Evolutionary conservation across 2,113 vertebrate genomes (phyloP), one percentile per base, ranked within the genome.

Genomic region (Telmatochromis brichardi): DNA sequence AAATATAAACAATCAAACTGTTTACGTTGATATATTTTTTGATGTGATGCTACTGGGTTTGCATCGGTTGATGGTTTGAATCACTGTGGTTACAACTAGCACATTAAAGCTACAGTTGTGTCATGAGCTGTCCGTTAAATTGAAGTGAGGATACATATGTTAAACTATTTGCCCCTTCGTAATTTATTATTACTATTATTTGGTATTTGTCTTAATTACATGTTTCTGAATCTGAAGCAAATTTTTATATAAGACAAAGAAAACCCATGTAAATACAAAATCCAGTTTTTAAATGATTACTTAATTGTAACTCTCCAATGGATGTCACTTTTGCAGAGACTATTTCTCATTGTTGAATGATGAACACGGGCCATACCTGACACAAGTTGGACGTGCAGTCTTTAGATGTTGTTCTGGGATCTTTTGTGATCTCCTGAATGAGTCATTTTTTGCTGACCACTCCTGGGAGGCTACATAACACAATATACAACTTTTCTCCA

Each of bases 71-170:
- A 53, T 53, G 51, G 51, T 53, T 53, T 2, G 51, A 53, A 53
- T 53, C 51, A 6, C 51, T 11, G 51, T 53, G 9, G 50, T 53
- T 0, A 53, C 50, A 53, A n/a, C 50, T 2, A 53, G 50, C 50
- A 53, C 0, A 53, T 53, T 53, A 53, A 53, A 53, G 50, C 5
- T 53, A 10, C 50, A 53, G 50, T 53, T 53, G 0, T 53, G 3
- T 53, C 0, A 53, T 10, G 19, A 6, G 19, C 50, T 10, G 3
- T 0, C 50, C 5, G 3, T 53, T n/a, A 53, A 53, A 53, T 6
- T n/a, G 9, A 53, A 53, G 9, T 21, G 50, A 10, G 50, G 50
- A 53, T 53, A 53, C 51, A 53, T n/a, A 53, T 53, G 51, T 53
- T 53, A n/a, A 51, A 53, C 51, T 21, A 21, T 53, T 53, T 53